phyloP scores from a whole-genome alignment of 2,888 invertebrate species.

The Lithophane socia region DNA sequence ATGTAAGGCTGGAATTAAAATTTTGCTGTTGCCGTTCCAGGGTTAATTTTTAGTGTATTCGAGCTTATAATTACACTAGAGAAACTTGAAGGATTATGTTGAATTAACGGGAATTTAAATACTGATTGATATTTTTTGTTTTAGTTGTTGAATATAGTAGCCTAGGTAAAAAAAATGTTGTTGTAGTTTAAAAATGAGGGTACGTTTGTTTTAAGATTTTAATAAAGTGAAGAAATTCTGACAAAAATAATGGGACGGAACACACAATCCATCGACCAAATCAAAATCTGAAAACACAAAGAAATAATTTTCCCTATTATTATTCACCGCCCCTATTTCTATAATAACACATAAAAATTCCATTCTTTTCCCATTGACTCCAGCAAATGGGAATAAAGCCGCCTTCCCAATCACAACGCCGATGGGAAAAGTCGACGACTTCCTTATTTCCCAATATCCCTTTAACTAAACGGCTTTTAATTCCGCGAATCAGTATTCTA shows the following conservation, averaged over 20 bases:
- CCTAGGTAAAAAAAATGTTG: too few relatives aligned
- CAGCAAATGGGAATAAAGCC: conserved; percentile 50
- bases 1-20: conserved; percentile 24
- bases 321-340: conserved; percentile 34
- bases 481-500: conserved; percentile 67
- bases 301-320: conserved; percentile 22
- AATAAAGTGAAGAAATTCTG: too few relatives aligned
- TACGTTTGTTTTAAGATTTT: not conserved
- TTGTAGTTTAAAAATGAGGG: not conserved
- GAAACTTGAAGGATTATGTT: not conserved
- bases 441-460: conserved; percentile 65
- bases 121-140: too few relatives aligned
- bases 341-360: conserved; percentile 56
- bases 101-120: not conserved
- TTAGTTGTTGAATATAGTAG: not conserved
- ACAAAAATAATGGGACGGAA: not conserved
- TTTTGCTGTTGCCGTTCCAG: conserved; percentile 9
- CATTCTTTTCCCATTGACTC: conserved; percentile 49
- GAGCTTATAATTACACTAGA: not conserved
- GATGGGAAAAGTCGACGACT: conserved; percentile 52
- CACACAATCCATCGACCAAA: not conserved
- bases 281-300: conserved; percentile 12
- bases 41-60: not conserved
- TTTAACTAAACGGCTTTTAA: conserved; percentile 64
- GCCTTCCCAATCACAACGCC: conserved; percentile 48